phyloP scores from a whole-genome alignment of 2,888 invertebrate genomes.

The Petrophora chlorosata region DNA sequence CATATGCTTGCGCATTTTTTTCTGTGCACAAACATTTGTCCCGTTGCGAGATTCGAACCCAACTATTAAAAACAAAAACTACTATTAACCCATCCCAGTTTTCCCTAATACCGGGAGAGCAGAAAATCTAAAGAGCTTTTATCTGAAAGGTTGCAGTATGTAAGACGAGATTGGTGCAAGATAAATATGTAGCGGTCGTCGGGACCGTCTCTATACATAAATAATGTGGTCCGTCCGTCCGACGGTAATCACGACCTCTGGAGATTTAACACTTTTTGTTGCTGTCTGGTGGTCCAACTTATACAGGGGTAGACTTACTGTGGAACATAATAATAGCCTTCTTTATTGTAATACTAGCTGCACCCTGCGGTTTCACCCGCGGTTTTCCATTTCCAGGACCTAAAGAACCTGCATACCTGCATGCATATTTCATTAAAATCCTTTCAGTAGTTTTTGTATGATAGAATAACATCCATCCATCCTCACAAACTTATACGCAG shows the following conservation, averaged over 20 bases:
- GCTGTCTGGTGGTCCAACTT: conserved; percentile 39
- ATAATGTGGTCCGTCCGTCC: conserved; percentile 59
- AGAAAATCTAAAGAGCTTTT: conserved; percentile 10
- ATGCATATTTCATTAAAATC: too few relatives aligned
- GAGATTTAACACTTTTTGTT: conserved; percentile 68
- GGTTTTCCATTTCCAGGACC: too few relatives aligned
- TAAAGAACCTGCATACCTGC: too few relatives aligned
- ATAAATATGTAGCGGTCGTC: conserved; percentile 38
- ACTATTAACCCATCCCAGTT: background rate
- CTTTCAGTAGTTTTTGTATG: too few relatives aligned
- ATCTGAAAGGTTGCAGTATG: conserved; percentile 16
- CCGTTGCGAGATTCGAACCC: too few relatives aligned
- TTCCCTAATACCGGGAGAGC: conserved; percentile 14
- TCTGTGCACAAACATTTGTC: too few relatives aligned
- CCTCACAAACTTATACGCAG: too few relatives aligned
- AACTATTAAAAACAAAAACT: background rate
- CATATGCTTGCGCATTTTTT: too few relatives aligned
- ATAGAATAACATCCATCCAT: too few relatives aligned
- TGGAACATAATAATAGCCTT: too few relatives aligned
- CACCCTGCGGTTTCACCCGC: too few relatives aligned
- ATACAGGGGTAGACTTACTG: conserved; percentile 33
- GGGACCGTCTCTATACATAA: conserved; percentile 58
- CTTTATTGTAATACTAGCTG: too few relatives aligned
- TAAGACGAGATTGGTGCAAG: conserved; percentile 36
- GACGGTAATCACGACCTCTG: conserved; percentile 56